Base-by-base conservation (phyloP, 2,888 invertebrate genomes). In the Blastobasis lacticolella region DNA sequence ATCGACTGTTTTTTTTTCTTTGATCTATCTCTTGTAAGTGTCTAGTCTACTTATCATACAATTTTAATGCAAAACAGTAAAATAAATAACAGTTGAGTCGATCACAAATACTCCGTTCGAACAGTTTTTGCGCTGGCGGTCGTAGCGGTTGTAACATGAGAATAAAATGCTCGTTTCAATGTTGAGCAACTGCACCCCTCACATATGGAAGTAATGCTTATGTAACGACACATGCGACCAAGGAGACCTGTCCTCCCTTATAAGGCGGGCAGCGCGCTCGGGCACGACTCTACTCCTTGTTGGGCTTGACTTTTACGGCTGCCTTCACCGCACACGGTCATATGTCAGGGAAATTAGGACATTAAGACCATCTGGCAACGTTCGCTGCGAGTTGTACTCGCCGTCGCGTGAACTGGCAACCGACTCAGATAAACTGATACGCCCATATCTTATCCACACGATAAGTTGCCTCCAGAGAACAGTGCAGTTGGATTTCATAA, bases 271-370 rank as follows among this genome's bases (percentile, higher is more conserved):
- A 61, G 72, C 78, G 73, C 79, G 82, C 78, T 78, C 81, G 66
- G 72, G 69, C 78, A 73, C 74, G 75, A 70, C 75, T 71, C 70
- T 62, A 70, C 69, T 76, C 88, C 87, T 75, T 88, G 64, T 85
- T 77, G 71, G 85, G 86, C 71, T 67, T 73, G 77, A 76, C 78
- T 82, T 83, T 82, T 79, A 82, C 72, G 72, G 72, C 70, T 75
- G 79, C 82, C 78, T 81, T 81, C 73, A 69, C 75, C 64, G 69
- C 60, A 67, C 84, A 81, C 79, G 85, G 86, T 84, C 85, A 81
- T 75, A 80, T 78, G 81, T 84, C 85, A 81, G 75, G 77, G 76
- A 79, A 87, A 85, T 78, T 78, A 75, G 84, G 80, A 76, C 83
- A 73, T 62, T 63, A 58, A 57, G 64, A 66, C 81, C 84, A 83